Percentiles rank a stretch among this genome's conserved stretches.
Conservation (phyloP, 2,113 vertebrate genomes). For the Sander vitreus region DNA sequence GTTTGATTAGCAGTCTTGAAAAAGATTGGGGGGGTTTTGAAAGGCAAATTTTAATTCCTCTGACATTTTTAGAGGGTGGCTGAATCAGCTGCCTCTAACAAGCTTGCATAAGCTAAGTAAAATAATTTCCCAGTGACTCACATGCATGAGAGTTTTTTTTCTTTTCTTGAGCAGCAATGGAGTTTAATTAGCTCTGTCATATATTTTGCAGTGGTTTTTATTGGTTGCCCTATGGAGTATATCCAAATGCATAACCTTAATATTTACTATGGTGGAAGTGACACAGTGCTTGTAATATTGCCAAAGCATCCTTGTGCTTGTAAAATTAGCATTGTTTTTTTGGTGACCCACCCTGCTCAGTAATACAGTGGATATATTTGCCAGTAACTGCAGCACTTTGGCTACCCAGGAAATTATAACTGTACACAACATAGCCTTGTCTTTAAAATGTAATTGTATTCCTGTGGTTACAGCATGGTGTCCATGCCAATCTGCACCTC, state of each 20-base stretch:
- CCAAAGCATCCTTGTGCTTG: background rate
- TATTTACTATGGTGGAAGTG: slow-evolving; percentile 31
- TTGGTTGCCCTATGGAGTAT: slow-evolving; percentile 23
- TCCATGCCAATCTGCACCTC: slow-evolving; percentile 52
- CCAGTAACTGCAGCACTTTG: slow-evolving; percentile 24
- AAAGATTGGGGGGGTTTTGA: slow-evolving; percentile 25
- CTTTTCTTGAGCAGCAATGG: background rate
- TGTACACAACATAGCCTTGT: slow-evolving; percentile 31
- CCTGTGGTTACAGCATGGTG: slow-evolving; percentile 17
- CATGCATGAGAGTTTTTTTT: slow-evolving; percentile 32
- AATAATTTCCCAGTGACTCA: slow-evolving; percentile 69
- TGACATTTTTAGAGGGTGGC: slow-evolving; percentile 37
- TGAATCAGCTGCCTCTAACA: slow-evolving; percentile 56
- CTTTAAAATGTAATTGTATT: slow-evolving; percentile 52
- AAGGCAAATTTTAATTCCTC: slow-evolving; percentile 53
- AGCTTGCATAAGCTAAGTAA: slow-evolving; percentile 56
- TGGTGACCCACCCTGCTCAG: slow-evolving; percentile 10
- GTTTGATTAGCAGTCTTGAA: slow-evolving; percentile 44
- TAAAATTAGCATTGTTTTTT: background rate
- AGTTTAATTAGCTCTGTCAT: slow-evolving; percentile 67
- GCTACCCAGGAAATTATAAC: slow-evolving; percentile 34
- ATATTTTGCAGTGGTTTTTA: slow-evolving; percentile 47
- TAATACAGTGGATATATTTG: background rate
- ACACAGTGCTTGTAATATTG: too few species aligned
- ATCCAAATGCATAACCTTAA: slow-evolving; percentile 34